A percentile compares a stretch with the other conserved stretches of the same genome.
These are phyloP conservation scores for Eilema griseolum DNA, from an alignment of 2,888 invertebrate species.

Conservation along the genomic window DNA sequence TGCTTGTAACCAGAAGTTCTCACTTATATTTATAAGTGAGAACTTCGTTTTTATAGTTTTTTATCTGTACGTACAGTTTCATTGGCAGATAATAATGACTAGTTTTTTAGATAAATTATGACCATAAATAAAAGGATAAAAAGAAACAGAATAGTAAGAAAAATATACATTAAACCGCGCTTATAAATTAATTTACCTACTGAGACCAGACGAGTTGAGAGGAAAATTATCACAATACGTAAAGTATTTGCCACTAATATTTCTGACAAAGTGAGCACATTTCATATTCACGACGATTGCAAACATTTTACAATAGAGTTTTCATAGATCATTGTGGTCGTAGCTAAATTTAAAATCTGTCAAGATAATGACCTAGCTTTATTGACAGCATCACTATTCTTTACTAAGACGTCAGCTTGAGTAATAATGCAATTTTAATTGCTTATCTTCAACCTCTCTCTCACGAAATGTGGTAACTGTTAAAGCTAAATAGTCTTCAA, in stretches of 20 bases:
- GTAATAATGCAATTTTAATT: constrained; percentile 36
- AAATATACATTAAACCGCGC: too few species aligned
- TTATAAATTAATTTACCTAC: too few species aligned
- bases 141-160: too few species aligned
- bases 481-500: background rate
- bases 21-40: too few species aligned
- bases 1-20: too few species aligned
- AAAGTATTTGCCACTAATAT: background rate
- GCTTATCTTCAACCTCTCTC: constrained; percentile 23
- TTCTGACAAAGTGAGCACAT: background rate
- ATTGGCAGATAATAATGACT: too few species aligned
- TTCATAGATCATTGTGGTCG: constrained; percentile 46
- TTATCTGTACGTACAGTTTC: too few species aligned
- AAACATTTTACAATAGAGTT: constrained; percentile 36
- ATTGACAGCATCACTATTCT: constrained; percentile 44
- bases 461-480: constrained; percentile 14
- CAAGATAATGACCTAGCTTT: constrained; percentile 43
- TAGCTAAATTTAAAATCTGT: constrained; percentile 28
- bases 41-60: too few species aligned
- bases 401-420: constrained; percentile 26
- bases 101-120: too few species aligned
- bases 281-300: constrained; percentile 20
- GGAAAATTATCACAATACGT: too few species aligned
- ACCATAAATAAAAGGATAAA: too few species aligned
- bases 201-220: too few species aligned